A percentile compares a stretch with the other conserved stretches of the same genome.
These are phyloP conservation scores for Tenthredo notha DNA, from an alignment of 2,888 invertebrate genomes.

Conservation along the genomic window DNA sequence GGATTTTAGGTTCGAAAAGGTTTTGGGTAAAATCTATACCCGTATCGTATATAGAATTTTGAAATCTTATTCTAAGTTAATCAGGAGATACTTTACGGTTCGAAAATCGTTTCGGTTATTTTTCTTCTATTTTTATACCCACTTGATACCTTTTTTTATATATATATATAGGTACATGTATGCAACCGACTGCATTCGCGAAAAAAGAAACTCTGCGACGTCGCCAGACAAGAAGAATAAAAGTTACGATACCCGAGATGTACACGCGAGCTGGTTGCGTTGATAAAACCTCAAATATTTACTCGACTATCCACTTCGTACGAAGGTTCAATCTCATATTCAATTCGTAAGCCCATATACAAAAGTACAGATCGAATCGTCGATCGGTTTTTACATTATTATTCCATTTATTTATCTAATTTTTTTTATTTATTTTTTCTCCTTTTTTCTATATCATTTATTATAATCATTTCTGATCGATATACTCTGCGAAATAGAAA, in stretches of 20 bases:
- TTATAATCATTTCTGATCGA: background rate
- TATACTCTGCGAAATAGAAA: background rate
- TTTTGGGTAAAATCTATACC: background rate
- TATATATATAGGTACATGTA: too few relatives aligned
- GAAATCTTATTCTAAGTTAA: background rate
- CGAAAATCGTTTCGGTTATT: background rate
- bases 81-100: background rate
- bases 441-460: background rate
- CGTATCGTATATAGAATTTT: background rate
- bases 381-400: background rate
- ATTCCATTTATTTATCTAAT: background rate
- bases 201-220: background rate
- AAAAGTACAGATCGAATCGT: background rate
- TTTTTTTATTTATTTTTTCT: too few relatives aligned
- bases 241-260: background rate
- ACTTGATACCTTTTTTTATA: background rate
- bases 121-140: background rate
- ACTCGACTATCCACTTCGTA: background rate
- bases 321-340: background rate
- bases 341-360: background rate
- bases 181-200: background rate
- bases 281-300: conserved; percentile 30
- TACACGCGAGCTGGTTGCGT: background rate
- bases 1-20: background rate
- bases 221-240: background rate